Evolutionary conservation across 1,140 invertebrate species (phyloP).

Genomic region (Pseudomyrmex sp.): DNA sequence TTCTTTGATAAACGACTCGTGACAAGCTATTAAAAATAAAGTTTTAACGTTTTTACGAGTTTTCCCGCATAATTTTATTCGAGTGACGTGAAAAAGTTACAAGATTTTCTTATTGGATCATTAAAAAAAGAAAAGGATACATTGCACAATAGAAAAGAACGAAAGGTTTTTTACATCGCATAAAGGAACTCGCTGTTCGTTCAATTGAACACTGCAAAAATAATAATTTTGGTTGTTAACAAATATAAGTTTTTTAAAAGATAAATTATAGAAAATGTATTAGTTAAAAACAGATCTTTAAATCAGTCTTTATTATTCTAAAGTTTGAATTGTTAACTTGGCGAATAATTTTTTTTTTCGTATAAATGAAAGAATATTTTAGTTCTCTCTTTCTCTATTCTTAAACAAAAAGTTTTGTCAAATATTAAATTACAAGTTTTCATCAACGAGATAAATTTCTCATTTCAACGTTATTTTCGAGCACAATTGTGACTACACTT

Average conservation of each 20-base stretch:
- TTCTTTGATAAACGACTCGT: constrained; percentile 24
- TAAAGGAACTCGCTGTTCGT: too few relatives aligned
- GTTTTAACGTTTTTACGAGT: background rate
- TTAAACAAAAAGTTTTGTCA: constrained; percentile 4
- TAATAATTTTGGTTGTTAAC: too few relatives aligned
- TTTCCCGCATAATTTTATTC: background rate
- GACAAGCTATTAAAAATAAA: constrained; percentile 25
- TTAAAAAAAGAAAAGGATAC: background rate
- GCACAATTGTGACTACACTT: constrained; percentile 19
- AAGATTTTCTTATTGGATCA: background rate
- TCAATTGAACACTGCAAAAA: too few relatives aligned
- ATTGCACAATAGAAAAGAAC: background rate
- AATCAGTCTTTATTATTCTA: background rate
- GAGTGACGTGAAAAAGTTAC: background rate
- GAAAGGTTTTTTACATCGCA: background rate
- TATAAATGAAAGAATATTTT: background rate
- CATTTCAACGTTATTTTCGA: constrained; percentile 31
- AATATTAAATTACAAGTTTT: constrained; percentile 1
- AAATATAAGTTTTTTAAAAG: background rate
- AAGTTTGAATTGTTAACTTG: background rate
- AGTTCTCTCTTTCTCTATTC: background rate
- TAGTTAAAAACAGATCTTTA: background rate
- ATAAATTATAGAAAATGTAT: background rate
- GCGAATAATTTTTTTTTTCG: background rate
- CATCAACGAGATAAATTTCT: constrained; percentile 56